Conservation (phyloP, 2,797 vertebrate genomes). For the Tenualosa thibaudeaui region DNA sequence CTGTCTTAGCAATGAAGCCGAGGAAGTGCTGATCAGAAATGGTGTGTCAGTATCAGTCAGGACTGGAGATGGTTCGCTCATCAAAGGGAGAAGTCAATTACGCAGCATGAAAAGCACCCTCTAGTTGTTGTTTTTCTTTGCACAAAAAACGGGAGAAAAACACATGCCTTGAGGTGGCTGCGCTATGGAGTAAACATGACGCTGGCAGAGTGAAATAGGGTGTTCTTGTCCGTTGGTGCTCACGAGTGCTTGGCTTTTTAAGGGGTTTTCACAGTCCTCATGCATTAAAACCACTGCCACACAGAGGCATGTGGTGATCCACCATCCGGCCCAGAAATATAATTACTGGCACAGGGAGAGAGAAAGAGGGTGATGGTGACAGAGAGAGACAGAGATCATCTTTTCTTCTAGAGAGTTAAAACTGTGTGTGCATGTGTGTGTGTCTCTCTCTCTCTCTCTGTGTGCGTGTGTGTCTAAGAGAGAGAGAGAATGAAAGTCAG, state of each 20-base stretch:
- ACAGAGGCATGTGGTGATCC: neutral
- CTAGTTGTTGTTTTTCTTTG: neutral
- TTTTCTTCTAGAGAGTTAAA: neutral
- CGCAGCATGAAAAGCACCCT: slow-evolving; percentile 20
- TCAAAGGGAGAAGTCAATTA: slow-evolving; percentile 18
- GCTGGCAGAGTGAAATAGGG: neutral
- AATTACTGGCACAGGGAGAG: slow-evolving; percentile 3
- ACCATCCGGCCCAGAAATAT: slow-evolving; percentile 11
- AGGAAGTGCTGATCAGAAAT: slow-evolving; percentile 63
- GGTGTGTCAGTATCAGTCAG: slow-evolving; percentile 63
- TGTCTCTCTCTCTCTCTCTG: neutral
- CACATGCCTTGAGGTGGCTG: neutral
- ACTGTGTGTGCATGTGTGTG: neutral
- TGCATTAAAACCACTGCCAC: slow-evolving; percentile 5
- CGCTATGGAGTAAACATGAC: neutral
- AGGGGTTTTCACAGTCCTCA: neutral
- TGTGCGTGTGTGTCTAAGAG: neutral
- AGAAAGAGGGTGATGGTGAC: neutral
- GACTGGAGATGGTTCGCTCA: slow-evolving; percentile 34
- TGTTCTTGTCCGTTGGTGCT: neutral
- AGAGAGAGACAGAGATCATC: slow-evolving; percentile 3
- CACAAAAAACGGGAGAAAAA: neutral
- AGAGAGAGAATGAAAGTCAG: neutral
- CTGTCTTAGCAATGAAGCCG: slow-evolving; percentile 50
- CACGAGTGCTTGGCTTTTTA: neutral